These are phyloP conservation scores for Arge pagana DNA, from an alignment of 2,888 invertebrate genomes.

Conservation along the genomic window DNA sequence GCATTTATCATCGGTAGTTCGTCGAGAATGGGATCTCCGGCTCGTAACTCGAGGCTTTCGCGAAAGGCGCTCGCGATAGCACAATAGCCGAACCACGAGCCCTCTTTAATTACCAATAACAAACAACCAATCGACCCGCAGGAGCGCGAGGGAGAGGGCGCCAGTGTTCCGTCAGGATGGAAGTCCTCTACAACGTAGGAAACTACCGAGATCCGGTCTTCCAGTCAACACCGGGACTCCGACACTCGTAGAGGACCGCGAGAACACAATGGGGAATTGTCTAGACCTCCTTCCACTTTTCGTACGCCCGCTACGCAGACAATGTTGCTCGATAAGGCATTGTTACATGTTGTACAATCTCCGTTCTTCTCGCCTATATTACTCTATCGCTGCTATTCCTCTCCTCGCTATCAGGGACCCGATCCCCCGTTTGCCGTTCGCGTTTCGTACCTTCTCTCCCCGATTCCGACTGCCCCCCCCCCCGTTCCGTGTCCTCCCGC, in stretches of 20 bases:
- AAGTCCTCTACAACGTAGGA: too few species aligned
- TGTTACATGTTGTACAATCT: constrained; percentile 47
- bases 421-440: constrained; percentile 20
- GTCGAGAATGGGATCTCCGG: too few species aligned
- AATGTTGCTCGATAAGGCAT: constrained; percentile 56
- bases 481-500: constrained; percentile 14
- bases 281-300: constrained; percentile 24
- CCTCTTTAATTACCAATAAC: too few species aligned
- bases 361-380: constrained; percentile 28
- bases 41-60: too few species aligned
- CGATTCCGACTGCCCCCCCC: constrained; percentile 13
- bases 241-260: too few species aligned
- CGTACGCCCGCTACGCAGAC: constrained; percentile 36
- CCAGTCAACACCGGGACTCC: too few species aligned
- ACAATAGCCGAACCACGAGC: too few species aligned
- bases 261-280: too few species aligned
- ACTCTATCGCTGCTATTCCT: constrained; percentile 26
- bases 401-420: constrained; percentile 15
- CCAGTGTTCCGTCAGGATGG: too few species aligned
- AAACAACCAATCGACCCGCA: not conserved
- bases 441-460: constrained; percentile 25
- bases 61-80: too few species aligned
- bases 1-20: too few species aligned
- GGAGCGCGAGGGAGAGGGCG: not conserved
- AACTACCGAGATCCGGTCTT: too few species aligned